Evolutionary conservation across 2,888 invertebrate species (phyloP), one percentile per base, ranked within the genome.

Genomic region (Smittia sp.): DNA sequence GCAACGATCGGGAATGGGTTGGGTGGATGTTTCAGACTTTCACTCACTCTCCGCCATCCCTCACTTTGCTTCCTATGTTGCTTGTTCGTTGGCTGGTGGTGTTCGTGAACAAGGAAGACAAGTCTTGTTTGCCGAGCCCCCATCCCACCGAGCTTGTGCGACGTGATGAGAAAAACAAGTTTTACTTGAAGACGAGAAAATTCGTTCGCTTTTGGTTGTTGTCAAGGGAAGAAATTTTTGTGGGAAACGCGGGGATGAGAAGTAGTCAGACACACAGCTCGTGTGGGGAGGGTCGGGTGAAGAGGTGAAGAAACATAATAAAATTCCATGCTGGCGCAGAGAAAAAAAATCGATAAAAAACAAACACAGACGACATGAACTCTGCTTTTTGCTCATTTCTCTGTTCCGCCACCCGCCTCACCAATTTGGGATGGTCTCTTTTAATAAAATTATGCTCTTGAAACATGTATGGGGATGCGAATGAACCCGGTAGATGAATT

Each of bases 281-380:
- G 46, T 15, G 22, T 18, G 15, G 25, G 13, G 25, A 24, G 22
- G 6, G 22, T 27, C 11, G 27, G 63, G 22, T 27, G 63, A 22
- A 20, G 58, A 46, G 11, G 46, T 46, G 15, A 46, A 32, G 32
- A 46, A 46, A 15, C 46, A 46, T 46, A 46, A 46, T 46, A 15
- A 46, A 46, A 27, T 63, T 63, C 22, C 27, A 27, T 27, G 63
- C 27, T 25, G 39, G 66, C 38, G 38, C 38, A 66, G 63, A 63
- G 58, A 18, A 65, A 24, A 69, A 68, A 68, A 69, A 69, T 69
- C 69, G 69, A 69, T 69, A 69, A 66, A 66, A 54, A 69, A 46
- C 69, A 69, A 27, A 69, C 54, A 69, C 69, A 54, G 69, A 68
- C 68, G 20, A n/a, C 63, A 63, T 27, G 13, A 9, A 63, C 25